phyloP scores from a whole-genome alignment of 2,797 vertebrate genomes.

The Glossophaga mutica region DNA sequence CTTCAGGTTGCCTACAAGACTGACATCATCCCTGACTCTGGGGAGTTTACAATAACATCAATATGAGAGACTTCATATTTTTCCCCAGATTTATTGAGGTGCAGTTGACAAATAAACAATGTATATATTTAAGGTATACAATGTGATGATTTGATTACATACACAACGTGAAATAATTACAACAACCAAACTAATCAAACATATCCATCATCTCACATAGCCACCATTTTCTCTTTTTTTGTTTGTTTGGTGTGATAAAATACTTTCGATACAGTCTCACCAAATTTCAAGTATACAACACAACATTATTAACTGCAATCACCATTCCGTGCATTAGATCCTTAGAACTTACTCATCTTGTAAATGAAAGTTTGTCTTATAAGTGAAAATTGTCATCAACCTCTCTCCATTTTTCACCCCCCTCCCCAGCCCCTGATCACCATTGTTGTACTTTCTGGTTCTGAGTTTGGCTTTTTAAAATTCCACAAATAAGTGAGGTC shows the following conservation, averaged over 20 bases:
- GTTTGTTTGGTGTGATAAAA: background rate
- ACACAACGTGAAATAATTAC: background rate
- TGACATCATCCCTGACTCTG: background rate
- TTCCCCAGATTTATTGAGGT: background rate
- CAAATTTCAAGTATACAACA: background rate
- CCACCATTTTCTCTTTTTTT: background rate
- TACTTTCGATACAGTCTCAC: background rate
- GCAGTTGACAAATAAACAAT: background rate
- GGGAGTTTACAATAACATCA: background rate
- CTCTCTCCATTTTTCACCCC: background rate
- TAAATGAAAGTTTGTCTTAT: background rate
- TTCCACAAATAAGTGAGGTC: background rate
- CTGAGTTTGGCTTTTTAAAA: background rate
- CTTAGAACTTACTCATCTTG: background rate
- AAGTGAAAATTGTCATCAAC: background rate
- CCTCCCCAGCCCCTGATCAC: background rate
- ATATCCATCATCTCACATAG: background rate
- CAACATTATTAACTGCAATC: background rate
- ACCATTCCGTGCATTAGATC: background rate
- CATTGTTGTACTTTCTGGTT: background rate
- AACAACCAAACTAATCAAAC: background rate
- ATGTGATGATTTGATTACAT: background rate
- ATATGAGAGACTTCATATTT: background rate
- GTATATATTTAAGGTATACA: background rate
- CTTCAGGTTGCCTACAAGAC: background rate